Conservation (phyloP, 2,888 invertebrate species). For the Protodeltote pygarga region DNA sequence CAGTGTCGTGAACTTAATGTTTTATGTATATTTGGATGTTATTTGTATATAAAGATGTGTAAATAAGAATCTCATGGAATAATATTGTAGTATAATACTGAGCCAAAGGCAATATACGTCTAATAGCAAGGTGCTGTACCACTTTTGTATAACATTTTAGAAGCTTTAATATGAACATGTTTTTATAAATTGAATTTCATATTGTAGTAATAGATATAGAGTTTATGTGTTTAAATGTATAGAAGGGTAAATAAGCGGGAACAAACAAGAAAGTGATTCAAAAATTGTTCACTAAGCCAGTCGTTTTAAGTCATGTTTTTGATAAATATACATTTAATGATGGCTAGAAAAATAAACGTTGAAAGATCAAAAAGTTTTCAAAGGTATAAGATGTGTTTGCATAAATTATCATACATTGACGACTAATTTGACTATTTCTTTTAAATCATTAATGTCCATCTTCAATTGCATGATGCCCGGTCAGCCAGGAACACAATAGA, state of each 20-base stretch:
- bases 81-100: constrained; percentile 61
- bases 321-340: constrained; percentile 29
- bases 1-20: constrained; percentile 43
- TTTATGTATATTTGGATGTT: constrained; percentile 48
- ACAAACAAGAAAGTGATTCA: constrained; percentile 30
- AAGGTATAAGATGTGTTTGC: neutral
- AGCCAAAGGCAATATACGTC: constrained; percentile 82
- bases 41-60: constrained; percentile 62
- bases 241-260: constrained; percentile 41
- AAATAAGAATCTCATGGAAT: constrained; percentile 71
- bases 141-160: constrained; percentile 68
- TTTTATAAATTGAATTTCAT: constrained; percentile 69
- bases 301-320: constrained; percentile 33
- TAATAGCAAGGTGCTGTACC: constrained; percentile 79
- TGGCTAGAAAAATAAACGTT: constrained; percentile 1
- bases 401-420: too few species aligned
- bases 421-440: too few species aligned
- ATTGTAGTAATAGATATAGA: constrained; percentile 45
- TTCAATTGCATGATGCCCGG: too few species aligned
- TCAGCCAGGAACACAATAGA: too few species aligned
- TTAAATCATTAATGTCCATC: too few species aligned
- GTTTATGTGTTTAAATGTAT: constrained; percentile 39
- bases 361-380: neutral
- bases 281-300: constrained; percentile 19
- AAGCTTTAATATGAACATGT: constrained; percentile 70